Evolutionary conservation across 2,888 invertebrate genomes (phyloP).

Genomic region (Torymus aiolomorphi): DNA sequence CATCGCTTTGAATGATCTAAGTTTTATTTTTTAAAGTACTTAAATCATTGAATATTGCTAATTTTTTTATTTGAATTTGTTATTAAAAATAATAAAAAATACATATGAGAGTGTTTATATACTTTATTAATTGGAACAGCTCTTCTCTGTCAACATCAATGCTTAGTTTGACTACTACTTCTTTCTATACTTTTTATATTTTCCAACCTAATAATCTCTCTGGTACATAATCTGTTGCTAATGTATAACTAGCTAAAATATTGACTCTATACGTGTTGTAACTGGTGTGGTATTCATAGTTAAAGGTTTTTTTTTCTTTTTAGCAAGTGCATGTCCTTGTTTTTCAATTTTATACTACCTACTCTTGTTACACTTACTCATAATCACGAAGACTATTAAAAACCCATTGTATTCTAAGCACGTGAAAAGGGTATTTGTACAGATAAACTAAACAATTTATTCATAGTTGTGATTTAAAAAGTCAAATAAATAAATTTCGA

Average conservation of each 20-base stretch:
- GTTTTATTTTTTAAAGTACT: constrained; percentile 33
- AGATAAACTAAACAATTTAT: constrained; percentile 33
- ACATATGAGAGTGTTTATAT: constrained; percentile 12
- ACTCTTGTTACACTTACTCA: constrained; percentile 48
- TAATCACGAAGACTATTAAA: constrained; percentile 31
- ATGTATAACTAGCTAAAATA: too few relatives aligned
- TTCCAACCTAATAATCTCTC: not conserved
- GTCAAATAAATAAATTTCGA: constrained; percentile 27
- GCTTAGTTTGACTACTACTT: constrained; percentile 50
- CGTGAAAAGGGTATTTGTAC: constrained; percentile 38
- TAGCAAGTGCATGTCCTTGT: constrained; percentile 33
- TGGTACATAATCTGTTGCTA: too few relatives aligned
- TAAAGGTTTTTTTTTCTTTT: constrained; percentile 2
- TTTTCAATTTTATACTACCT: constrained; percentile 12
- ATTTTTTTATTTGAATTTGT: constrained; percentile 33
- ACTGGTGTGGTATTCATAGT: not conserved
- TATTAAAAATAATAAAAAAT: constrained; percentile 26
- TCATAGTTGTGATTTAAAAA: constrained; percentile 57
- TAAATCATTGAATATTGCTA: constrained; percentile 38
- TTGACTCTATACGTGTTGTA: not conserved
- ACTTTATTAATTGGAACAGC: constrained; percentile 31
- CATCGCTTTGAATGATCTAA: constrained; percentile 42
- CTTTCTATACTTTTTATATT: not conserved
- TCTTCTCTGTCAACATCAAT: constrained; percentile 68
- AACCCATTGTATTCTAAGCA: constrained; percentile 37